phyloP scores from a whole-genome alignment of 2,888 invertebrate species.

The Cartodere bifasciata region DNA sequence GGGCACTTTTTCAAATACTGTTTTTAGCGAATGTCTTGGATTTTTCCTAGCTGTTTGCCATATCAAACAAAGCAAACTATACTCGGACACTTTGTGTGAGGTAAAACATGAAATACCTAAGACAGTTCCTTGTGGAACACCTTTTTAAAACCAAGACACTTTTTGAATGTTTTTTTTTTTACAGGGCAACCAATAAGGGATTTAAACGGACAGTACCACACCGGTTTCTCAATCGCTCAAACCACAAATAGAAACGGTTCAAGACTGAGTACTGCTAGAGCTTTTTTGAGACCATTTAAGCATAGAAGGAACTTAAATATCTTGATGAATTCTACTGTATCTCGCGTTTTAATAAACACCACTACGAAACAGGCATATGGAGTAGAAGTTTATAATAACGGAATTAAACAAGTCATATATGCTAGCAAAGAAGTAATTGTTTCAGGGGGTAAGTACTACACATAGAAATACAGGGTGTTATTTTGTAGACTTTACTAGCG shows the following conservation, averaged over 20 bases:
- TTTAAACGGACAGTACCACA: constrained; percentile 66
- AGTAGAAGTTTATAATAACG: constrained; percentile 53
- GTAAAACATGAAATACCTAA: too few species aligned
- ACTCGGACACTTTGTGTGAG: too few species aligned
- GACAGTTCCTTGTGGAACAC: too few species aligned
- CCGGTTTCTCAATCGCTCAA: constrained; percentile 80
- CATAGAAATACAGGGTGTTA: background rate
- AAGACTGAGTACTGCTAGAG: constrained; percentile 66
- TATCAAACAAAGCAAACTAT: too few species aligned
- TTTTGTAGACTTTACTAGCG: too few species aligned
- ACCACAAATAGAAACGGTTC: constrained; percentile 80
- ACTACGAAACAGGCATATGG: constrained; percentile 63
- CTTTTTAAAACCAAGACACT: too few species aligned
- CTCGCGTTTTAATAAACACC: constrained; percentile 62
- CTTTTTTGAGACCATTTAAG: constrained; percentile 69
- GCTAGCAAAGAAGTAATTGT: constrained; percentile 59
- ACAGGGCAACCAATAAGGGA: constrained; percentile 63
- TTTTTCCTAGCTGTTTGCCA: too few species aligned
- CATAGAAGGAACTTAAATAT: constrained; percentile 68
- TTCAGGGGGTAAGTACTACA: constrained; percentile 33
- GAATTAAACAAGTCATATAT: constrained; percentile 44
- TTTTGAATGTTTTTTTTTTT: constrained; percentile 12
- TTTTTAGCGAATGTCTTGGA: too few species aligned
- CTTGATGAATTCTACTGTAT: constrained; percentile 69
- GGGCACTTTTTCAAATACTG: too few species aligned